Base-by-base conservation (phyloP, 2,888 invertebrate genomes). In the Mycalesis mineus region DNA sequence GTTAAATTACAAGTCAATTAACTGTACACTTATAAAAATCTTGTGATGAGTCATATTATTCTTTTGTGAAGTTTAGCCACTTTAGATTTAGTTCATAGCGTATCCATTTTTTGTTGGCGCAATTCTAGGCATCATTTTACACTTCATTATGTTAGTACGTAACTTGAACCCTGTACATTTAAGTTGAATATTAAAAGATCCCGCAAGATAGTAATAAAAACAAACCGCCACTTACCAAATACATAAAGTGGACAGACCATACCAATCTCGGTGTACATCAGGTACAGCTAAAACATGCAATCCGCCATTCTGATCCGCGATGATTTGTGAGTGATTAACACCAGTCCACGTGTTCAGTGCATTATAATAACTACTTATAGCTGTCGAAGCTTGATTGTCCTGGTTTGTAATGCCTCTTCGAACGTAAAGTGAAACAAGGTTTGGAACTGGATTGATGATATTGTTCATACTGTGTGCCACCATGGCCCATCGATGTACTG, bases 141-240 rank as follows among this genome's bases (percentile, higher is more conserved):
- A n/a, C n/a, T n/a, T n/a, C n/a, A n/a, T n/a, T n/a, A n/a, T n/a
- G n/a, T n/a, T n/a, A n/a, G n/a, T n/a, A n/a, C n/a, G n/a, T n/a
- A n/a, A n/a, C n/a, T n/a, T n/a, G n/a, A n/a, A n/a, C n/a, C n/a
- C n/a, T n/a, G n/a, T n/a, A n/a, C n/a, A n/a, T n/a, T n/a, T n/a
- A n/a, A n/a, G n/a, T n/a, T n/a, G n/a, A n/a, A n/a, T n/a, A n/a
- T n/a, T n/a, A n/a, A n/a, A n/a, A n/a, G n/a, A n/a, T n/a, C n/a
- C n/a, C n/a, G n/a, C n/a, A n/a, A n/a, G n/a, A n/a, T n/a, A n/a
- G 17, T 15, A 14, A 13, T 15, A 31, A 29, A 1, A 17, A 74
- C n/a, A n/a, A n/a, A n/a, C n/a, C n/a, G n/a, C n/a, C n/a, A n/a
- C 87, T 80, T 66, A 89, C 89, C 89, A 88, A 63, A 89, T 74